phyloP scores from a whole-genome alignment of 2,888 invertebrate genomes.

The Ligdia adustata region DNA sequence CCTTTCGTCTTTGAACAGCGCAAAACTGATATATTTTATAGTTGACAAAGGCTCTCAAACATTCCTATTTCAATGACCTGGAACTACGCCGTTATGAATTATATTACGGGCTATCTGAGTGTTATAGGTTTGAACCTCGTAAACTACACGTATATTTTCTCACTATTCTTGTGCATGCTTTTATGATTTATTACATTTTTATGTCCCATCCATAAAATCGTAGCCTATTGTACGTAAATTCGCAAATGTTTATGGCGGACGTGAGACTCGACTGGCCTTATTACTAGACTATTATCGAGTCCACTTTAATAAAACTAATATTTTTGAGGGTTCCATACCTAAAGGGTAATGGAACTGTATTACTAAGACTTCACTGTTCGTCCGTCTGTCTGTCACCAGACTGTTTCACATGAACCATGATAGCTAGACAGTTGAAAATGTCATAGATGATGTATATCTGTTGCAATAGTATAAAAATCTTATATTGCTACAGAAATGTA shows the following conservation, averaged over 20 bases:
- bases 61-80: conserved; percentile 7
- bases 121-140: conserved; percentile 28
- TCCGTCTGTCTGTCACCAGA: no score
- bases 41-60: conserved; percentile 1
- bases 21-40: neutral
- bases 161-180: conserved; percentile 30
- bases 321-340: no score
- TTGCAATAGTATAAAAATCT: no score
- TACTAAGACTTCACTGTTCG: no score
- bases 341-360: no score
- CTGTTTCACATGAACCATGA: no score
- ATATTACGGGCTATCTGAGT: conserved; percentile 10
- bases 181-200: conserved; percentile 39
- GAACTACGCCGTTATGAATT: conserved; percentile 14
- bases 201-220: conserved; percentile 18
- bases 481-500: no score
- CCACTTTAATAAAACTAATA: no score
- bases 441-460: no score
- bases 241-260: conserved; percentile 16
- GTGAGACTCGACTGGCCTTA: conserved; percentile 10
- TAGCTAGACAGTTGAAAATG: no score
- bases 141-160: conserved; percentile 40
- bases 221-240: conserved; percentile 13
- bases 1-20: neutral
- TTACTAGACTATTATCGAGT: neutral